Base-by-base conservation (phyloP, 1,140 invertebrate species). In the Conus ventricosus region DNA sequence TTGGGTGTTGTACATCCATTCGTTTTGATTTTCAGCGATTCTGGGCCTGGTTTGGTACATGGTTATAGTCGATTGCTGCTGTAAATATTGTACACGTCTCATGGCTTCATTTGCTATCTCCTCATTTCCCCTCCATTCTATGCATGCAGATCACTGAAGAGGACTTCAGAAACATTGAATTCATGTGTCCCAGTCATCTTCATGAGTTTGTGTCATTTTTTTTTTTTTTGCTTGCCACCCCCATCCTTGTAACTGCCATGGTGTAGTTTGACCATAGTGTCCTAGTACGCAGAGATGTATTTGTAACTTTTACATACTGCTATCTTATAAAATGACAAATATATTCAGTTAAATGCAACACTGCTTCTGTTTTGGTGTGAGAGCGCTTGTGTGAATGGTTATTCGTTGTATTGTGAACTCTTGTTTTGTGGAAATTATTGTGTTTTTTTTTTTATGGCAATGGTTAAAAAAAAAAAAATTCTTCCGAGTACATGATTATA, bases 221-320 rank as follows among this genome's bases (percentile, higher is more conserved):
- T 71, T 13, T 13, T 6, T 20, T 71, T 23, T 71, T 20, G 67
- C 67, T 71, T 71, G 11, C 78, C 78, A 8, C 27, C 78, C 51
- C 27, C n/a, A 39, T 51, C 78, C n/a, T 80, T 80, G 7, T 51
- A 39, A 11, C 78, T 53, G 27, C 78, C 78, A 80, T 80, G 78
- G 27, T 80, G 78, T 80, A 53, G 27, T 80, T 15, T 80, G 78
- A 71, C 67, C 67, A 71, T 54, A 81, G 27, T 81, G 80, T 51
- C 17, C 13, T 81, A 51, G 80, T 81, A 81, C 80, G 51, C 80
- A 81, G 51, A 81, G 39, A 81, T 81, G 80, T 81, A 23, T 81
- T 81, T 81, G 80, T 81, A 81, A 81, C 80, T 81, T 81, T 81
- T 81, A 81, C 80, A 81, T 81, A 54, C 55, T 81, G 80, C 51